Conservation (phyloP, 2,797 vertebrate genomes). For the Bovichtus diacanthus region DNA sequence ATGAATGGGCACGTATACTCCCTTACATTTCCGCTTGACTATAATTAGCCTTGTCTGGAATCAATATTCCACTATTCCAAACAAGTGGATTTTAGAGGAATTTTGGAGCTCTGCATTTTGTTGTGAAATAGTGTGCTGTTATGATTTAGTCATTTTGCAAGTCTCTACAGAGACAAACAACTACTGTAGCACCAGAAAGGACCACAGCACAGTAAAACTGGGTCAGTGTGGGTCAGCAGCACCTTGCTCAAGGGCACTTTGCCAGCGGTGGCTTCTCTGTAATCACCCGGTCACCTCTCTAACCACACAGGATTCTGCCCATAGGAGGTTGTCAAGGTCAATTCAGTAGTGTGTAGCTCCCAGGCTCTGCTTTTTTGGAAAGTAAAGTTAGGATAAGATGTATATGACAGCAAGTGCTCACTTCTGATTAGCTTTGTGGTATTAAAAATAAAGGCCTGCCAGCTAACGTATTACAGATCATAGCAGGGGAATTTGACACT, state of each 20-base stretch:
- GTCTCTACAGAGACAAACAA: background rate
- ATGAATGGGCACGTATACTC: constrained; percentile 44
- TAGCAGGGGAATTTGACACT: constrained; percentile 27
- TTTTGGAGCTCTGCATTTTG: background rate
- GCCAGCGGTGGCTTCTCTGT: constrained; percentile 11
- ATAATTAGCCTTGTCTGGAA: constrained; percentile 30
- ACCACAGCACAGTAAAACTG: background rate
- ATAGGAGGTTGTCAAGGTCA: background rate
- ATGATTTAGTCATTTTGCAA: constrained; percentile 3
- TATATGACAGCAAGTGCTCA: constrained; percentile 15
- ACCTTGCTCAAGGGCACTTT: constrained; percentile 34
- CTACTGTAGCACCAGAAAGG: constrained; percentile 18
- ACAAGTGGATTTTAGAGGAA: constrained; percentile 10
- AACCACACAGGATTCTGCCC: constrained; percentile 12
- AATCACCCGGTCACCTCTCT: background rate
- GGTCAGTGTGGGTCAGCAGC: constrained; percentile 8
- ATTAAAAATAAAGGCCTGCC: constrained; percentile 15
- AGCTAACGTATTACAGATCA: constrained; percentile 19
- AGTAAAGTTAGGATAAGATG: constrained; percentile 1
- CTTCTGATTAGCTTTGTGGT: constrained; percentile 2
- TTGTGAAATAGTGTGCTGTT: constrained; percentile 1
- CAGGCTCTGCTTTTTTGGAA: constrained; percentile 8
- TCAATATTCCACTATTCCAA: constrained; percentile 9
- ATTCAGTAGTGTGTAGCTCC: constrained; percentile 15
- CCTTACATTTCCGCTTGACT: constrained; percentile 40